Percentiles rank a stretch among this genome's conserved stretches.
Evolutionary conservation across 1,140 invertebrate species (phyloP).

Genomic region (Hestina assimilis): DNA sequence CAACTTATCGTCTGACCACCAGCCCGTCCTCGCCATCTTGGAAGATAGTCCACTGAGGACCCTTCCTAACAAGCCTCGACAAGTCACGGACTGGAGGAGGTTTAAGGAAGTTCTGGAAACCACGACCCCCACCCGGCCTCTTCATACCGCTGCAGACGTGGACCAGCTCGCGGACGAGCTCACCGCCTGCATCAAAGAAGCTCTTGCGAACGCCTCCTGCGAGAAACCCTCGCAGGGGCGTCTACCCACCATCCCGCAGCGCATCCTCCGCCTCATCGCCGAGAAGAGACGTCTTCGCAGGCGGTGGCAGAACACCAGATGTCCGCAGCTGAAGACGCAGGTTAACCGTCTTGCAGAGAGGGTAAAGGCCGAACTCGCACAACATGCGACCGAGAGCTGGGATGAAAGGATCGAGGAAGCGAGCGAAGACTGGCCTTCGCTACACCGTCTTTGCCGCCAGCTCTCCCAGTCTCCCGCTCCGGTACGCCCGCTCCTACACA

Average conservation of each 20-base stretch:
- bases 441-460: no score
- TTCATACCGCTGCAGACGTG: not conserved
- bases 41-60: no score
- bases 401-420: no score
- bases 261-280: not conserved
- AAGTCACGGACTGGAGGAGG: not conserved
- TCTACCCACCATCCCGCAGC: not conserved
- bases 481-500: no score
- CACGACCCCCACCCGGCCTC: not conserved
- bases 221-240: not conserved
- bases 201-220: not conserved
- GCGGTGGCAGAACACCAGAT: not conserved
- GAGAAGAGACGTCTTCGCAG: not conserved
- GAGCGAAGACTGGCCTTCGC: no score
- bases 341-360: not conserved
- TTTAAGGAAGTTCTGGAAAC: not conserved
- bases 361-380: no score
- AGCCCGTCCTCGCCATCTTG: not conserved
- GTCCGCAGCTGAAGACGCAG: not conserved
- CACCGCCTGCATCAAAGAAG: not conserved
- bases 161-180: not conserved
- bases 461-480: no score
- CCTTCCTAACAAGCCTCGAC: not conserved
- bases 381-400: no score
- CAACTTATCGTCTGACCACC: conserved; percentile 8